Conservation (phyloP, 2,797 vertebrate genomes). For the Gymnothorax javanicus region DNA sequence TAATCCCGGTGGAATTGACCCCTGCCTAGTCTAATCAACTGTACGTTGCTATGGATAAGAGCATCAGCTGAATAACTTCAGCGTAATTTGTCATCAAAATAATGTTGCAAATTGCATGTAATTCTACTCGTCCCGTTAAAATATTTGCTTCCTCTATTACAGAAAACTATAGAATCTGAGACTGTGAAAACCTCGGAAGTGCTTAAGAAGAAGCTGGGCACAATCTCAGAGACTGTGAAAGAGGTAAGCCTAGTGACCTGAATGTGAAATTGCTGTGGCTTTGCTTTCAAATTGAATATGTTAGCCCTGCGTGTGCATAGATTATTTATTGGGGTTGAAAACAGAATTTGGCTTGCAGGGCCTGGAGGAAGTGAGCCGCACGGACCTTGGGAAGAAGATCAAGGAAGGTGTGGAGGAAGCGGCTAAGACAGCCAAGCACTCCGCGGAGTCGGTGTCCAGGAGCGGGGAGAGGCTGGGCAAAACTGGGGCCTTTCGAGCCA, state of each 20-base stretch:
- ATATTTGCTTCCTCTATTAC: not conserved
- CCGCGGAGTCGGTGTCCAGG: slow-evolving; percentile 85
- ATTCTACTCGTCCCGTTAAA: not conserved
- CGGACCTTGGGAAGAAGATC: slow-evolving; percentile 91
- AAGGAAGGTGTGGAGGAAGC: slow-evolving; percentile 93
- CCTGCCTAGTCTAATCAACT: no score
- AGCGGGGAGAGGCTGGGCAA: slow-evolving; percentile 89
- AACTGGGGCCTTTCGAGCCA: slow-evolving; percentile 87
- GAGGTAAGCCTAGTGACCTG: slow-evolving; percentile 71
- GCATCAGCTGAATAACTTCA: no score
- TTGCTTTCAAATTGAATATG: not conserved
- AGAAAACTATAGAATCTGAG: slow-evolving; percentile 98
- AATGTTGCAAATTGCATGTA: not conserved
- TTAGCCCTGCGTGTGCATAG: not conserved
- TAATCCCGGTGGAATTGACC: no score
- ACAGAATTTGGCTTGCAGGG: slow-evolving; percentile 69
- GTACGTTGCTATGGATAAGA: no score
- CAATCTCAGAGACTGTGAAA: slow-evolving; percentile 85
- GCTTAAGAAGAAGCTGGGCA: slow-evolving; percentile 86
- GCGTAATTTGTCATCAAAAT: not conserved
- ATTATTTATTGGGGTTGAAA: not conserved
- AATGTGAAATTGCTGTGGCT: not conserved
- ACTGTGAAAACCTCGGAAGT: slow-evolving; percentile 89
- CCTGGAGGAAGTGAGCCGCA: slow-evolving; percentile 86
- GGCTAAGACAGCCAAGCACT: slow-evolving; percentile 90